Evolutionary conservation across 1,140 invertebrate genomes (phyloP).

Genomic region (Uloborus diversus): DNA sequence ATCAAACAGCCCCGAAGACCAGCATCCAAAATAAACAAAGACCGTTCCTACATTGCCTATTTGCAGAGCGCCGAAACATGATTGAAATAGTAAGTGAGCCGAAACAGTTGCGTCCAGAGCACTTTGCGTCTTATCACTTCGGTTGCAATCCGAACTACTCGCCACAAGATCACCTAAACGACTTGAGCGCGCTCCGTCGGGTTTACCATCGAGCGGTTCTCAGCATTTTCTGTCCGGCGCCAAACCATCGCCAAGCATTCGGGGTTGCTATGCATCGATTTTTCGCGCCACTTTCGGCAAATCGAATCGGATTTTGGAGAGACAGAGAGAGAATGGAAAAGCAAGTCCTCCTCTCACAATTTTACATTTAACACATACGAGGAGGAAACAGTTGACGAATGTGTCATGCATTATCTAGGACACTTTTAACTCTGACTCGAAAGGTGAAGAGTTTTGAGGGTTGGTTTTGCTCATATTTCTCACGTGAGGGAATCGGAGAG

Average conservation of each 20-base stretch:
- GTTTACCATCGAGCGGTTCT: constrained; percentile 28
- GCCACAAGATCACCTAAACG: constrained; percentile 45
- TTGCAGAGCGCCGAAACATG: constrained; percentile 25
- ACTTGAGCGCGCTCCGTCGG: constrained; percentile 10
- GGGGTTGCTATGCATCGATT: constrained; percentile 32
- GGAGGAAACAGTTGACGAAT: constrained; percentile 14
- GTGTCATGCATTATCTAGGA: constrained; percentile 29
- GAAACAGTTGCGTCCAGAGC: neutral
- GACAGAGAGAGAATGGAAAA: too few relatives aligned
- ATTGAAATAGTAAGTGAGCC: constrained; percentile 26
- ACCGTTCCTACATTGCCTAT: neutral
- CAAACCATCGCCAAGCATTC: neutral
- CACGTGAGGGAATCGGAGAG: too few relatives aligned
- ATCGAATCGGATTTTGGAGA: constrained; percentile 29
- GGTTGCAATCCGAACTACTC: constrained; percentile 47
- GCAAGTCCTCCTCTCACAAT: too few relatives aligned
- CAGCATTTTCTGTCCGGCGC: constrained; percentile 35
- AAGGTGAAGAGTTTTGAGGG: constrained; percentile 3
- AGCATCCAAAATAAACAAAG: constrained; percentile 21
- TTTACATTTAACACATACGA: neutral
- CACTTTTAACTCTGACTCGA: constrained; percentile 17
- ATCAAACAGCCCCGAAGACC: too few relatives aligned
- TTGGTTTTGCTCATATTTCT: too few relatives aligned
- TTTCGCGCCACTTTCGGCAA: constrained; percentile 24
- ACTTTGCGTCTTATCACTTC: constrained; percentile 41